Conservation (phyloP, 2,888 invertebrate genomes). For the Caenorhabditis panamensis region DNA sequence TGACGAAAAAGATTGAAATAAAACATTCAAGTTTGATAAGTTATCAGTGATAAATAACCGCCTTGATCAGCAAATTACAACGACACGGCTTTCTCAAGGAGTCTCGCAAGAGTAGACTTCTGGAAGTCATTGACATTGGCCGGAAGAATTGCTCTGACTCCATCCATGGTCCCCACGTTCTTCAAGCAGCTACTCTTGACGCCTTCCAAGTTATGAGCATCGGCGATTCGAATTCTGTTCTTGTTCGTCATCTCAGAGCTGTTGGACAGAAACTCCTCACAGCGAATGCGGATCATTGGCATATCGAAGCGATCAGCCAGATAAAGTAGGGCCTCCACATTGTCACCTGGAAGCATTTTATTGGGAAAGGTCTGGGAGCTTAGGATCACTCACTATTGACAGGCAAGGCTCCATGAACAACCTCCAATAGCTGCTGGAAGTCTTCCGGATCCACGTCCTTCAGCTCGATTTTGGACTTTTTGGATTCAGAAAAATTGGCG, state of each 20-base stretch:
- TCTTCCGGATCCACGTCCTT: not conserved
- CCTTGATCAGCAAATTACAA: not conserved
- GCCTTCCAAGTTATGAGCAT: not conserved
- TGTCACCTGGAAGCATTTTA: not conserved
- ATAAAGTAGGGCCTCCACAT: not conserved
- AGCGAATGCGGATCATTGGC: not conserved
- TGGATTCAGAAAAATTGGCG: not conserved
- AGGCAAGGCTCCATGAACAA: not conserved
- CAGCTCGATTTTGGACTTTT: not conserved
- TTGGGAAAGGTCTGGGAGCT: not conserved
- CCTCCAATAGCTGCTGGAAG: not conserved
- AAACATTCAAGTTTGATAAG: too few species aligned
- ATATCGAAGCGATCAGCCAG: not conserved
- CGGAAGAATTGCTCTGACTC: not conserved
- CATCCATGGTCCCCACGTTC: not conserved
- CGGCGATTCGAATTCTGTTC: not conserved
- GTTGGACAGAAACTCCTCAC: not conserved
- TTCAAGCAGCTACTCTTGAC: not conserved
- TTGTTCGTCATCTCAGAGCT: not conserved
- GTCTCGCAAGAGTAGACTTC: not conserved
- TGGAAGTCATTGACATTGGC: not conserved
- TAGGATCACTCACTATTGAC: not conserved
- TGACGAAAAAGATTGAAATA: too few species aligned
- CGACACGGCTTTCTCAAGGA: not conserved
- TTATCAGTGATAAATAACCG: too few species aligned